Evolutionary conservation across 2,888 invertebrate species (phyloP).

Genomic region (Amblyjoppa fuscipennis): DNA sequence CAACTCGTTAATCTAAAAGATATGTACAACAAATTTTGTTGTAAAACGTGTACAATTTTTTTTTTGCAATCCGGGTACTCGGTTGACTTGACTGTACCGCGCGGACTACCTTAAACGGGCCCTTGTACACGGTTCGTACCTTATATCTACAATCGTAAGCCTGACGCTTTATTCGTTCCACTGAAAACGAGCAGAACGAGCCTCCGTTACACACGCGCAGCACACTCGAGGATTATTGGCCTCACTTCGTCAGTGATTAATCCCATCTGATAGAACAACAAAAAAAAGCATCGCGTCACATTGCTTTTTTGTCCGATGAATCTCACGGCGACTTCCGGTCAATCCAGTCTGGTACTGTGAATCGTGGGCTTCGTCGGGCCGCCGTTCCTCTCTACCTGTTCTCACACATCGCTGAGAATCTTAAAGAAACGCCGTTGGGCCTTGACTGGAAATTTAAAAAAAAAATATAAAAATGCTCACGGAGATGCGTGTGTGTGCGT

Average conservation of each 20-base stretch:
- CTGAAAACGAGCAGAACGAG: conserved; percentile 30
- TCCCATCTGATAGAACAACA: neutral
- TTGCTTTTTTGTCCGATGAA: conserved; percentile 13
- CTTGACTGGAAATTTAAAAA: neutral
- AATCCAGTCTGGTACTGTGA: conserved; percentile 34
- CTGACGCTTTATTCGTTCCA: conserved; percentile 9
- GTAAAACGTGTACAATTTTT: too few species aligned
- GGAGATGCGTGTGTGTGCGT: neutral
- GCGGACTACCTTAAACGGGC: neutral
- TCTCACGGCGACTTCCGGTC: conserved; percentile 44
- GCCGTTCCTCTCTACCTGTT: neutral
- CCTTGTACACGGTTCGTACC: neutral
- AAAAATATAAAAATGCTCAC: neutral
- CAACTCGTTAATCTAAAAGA: too few species aligned
- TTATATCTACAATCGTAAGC: conserved; percentile 17
- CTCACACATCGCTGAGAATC: neutral
- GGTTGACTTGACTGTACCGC: too few species aligned
- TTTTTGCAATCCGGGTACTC: too few species aligned
- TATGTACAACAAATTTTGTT: too few species aligned
- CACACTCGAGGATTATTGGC: conserved; percentile 13
- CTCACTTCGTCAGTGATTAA: conserved; percentile 35
- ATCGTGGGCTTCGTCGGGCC: neutral
- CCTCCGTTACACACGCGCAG: conserved; percentile 21
- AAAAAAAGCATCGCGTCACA: neutral
- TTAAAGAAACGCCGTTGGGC: neutral